A percentile compares a stretch with the other conserved stretches of the same genome.
These are phyloP conservation scores for Seira ritae DNA, from an alignment of 2,888 invertebrate genomes.

Conservation along the genomic window DNA sequence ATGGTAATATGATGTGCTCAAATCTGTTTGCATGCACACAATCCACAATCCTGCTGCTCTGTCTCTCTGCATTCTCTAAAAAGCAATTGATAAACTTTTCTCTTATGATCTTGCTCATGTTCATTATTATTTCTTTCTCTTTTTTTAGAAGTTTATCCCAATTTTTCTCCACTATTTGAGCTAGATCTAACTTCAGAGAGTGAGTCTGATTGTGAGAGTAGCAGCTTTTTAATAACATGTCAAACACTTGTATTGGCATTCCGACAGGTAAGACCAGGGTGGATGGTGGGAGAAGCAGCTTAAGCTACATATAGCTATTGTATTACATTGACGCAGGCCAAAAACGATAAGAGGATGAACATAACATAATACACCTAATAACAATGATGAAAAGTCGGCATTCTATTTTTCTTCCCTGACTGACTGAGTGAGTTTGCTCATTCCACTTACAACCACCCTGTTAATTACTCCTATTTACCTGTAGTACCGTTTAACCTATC, in stretches of 20 bases:
- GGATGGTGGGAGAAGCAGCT: not conserved
- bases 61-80: slow-evolving; percentile 4
- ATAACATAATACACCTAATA: not conserved
- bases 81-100: slow-evolving; percentile 19
- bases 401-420: not conserved
- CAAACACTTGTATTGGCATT: slow-evolving; percentile 61
- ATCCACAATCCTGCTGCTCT: slow-evolving; percentile 30
- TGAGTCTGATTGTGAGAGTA: too few species aligned
- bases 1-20: slow-evolving; percentile 6
- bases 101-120: slow-evolving; percentile 23
- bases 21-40: slow-evolving; percentile 16
- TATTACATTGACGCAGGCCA: slow-evolving; percentile 26
- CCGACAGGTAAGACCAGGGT: not conserved
- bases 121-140: slow-evolving; percentile 32
- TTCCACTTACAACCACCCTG: slow-evolving; percentile 14
- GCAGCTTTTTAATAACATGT: slow-evolving; percentile 58
- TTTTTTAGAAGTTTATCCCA: not conserved
- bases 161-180: slow-evolving; percentile 1
- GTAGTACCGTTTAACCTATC: slow-evolving; percentile 14
- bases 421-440: slow-evolving; percentile 14
- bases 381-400: slow-evolving; percentile 1
- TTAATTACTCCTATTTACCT: slow-evolving; percentile 45
- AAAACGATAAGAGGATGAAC: not conserved
- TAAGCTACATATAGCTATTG: too few species aligned
- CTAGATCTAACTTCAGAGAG: not conserved